Conservation (phyloP, 2,888 invertebrate species). For the Caenorhabditis becei region DNA sequence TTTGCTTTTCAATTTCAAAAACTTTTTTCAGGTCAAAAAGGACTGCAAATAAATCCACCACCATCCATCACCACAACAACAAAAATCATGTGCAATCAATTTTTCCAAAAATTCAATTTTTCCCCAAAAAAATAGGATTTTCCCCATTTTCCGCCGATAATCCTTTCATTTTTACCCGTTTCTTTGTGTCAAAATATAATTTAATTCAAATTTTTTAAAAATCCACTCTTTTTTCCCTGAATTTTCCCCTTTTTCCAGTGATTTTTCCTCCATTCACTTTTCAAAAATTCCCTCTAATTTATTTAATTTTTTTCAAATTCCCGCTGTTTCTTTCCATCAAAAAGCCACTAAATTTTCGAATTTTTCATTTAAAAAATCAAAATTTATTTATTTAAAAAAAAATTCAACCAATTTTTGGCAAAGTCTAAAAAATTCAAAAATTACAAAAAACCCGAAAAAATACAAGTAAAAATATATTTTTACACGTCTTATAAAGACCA, state of each 20-base stretch:
- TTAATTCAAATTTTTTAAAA: no score
- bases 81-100: background rate
- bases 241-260: background rate
- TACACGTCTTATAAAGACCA: background rate
- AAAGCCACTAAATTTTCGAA: background rate
- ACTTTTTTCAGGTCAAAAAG: background rate
- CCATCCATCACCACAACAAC: no score
- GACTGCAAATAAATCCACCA: background rate
- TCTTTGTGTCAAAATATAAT: no score
- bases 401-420: background rate
- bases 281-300: no score
- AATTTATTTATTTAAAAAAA: conserved; percentile 2
- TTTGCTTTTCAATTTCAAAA: background rate
- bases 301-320: no score
- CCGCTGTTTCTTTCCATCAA: background rate
- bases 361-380: background rate
- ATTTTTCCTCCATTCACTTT: no score
- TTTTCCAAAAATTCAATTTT: background rate
- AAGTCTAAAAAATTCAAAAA: conserved; percentile 2
- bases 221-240: no score
- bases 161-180: no score
- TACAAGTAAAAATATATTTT: conserved; percentile 3
- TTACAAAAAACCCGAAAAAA: conserved; percentile 14
- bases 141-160: background rate
- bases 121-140: background rate